These are phyloP conservation scores for Arvicanthis niloticus DNA, from an alignment of 2,113 vertebrate genomes.

Conservation along the genomic window DNA sequence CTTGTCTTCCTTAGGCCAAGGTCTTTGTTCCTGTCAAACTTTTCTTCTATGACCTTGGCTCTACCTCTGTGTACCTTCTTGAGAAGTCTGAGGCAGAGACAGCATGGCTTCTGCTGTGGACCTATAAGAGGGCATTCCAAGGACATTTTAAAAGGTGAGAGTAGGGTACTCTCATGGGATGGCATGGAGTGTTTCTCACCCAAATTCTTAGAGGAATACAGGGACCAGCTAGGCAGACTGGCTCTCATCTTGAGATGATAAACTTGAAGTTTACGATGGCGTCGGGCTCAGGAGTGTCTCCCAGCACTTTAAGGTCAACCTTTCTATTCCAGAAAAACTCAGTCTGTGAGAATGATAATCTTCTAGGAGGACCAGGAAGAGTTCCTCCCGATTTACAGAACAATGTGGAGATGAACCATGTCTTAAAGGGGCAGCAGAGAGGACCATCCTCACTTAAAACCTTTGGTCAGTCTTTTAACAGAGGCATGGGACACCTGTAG, in stretches of 20 bases:
- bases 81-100: not conserved
- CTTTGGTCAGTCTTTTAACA: conserved; percentile 26
- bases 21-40: not conserved
- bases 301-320: not conserved
- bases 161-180: not conserved
- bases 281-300: not conserved
- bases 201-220: not conserved
- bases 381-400: not conserved
- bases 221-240: not conserved
- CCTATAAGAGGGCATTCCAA: not conserved
- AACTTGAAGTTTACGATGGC: not conserved
- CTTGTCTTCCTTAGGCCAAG: not conserved
- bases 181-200: accelerated
- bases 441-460: not conserved
- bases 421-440: not conserved
- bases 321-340: not conserved
- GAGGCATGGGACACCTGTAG: not conserved
- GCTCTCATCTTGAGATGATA: not conserved
- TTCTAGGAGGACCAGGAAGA: not conserved
- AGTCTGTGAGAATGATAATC: not conserved
- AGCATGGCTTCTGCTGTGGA: not conserved
- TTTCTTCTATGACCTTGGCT: not conserved
- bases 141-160: not conserved
- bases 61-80: not conserved
- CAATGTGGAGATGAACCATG: not conserved